Conservation (phyloP, 1,140 invertebrate species). For the Drosophila kohkoa region DNA sequence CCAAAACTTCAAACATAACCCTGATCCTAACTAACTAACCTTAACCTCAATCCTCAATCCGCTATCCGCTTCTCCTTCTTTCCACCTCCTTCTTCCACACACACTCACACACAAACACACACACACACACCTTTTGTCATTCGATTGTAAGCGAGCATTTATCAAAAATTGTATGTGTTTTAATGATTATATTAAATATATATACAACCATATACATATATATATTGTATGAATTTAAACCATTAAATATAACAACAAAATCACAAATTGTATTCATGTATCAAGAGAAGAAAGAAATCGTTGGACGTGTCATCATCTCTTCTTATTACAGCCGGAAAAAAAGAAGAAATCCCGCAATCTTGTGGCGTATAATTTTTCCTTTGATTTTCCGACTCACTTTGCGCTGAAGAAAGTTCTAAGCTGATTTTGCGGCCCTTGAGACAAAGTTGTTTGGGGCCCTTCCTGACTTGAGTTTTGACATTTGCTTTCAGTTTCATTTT, state of each 20-base stretch:
- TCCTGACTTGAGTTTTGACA: slow-evolving; percentile 68
- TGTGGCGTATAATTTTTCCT: slow-evolving; percentile 7
- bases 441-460: slow-evolving; percentile 19
- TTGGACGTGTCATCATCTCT: slow-evolving; percentile 67
- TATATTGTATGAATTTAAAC: slow-evolving; percentile 70
- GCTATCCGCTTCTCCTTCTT: not conserved
- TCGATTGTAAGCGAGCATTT: slow-evolving; percentile 82
- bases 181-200: slow-evolving; percentile 83
- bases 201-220: slow-evolving; percentile 78
- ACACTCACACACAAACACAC: too few species aligned
- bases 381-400: slow-evolving; percentile 30
- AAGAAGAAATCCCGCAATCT: slow-evolving; percentile 4
- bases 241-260: slow-evolving; percentile 61
- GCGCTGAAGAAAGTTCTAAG: slow-evolving; percentile 50
- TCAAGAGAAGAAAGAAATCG: slow-evolving; percentile 3
- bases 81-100: slow-evolving; percentile 2
- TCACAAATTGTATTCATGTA: slow-evolving; percentile 41
- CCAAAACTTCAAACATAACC: slow-evolving; percentile 19
- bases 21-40: not conserved
- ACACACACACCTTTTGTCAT: slow-evolving; percentile 60
- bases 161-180: slow-evolving; percentile 84
- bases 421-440: slow-evolving; percentile 68
- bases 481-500: slow-evolving; percentile 58
- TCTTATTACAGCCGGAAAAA: slow-evolving; percentile 36
- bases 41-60: not conserved